Conservation (phyloP, 2,113 vertebrate species). For the Aythya baeri region DNA sequence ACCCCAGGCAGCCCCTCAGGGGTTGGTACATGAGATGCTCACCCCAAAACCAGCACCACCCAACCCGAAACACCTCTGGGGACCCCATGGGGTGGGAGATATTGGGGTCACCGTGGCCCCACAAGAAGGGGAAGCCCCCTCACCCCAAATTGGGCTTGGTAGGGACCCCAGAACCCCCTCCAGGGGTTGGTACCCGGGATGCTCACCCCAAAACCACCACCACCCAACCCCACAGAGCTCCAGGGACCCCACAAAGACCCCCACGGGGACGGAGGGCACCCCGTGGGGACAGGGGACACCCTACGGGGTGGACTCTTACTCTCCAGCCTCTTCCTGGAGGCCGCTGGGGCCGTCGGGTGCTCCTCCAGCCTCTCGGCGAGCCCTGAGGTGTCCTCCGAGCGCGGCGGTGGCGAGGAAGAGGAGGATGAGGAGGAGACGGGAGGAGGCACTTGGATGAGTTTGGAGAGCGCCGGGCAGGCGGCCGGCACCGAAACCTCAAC, state of each 20-base stretch:
- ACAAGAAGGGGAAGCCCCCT: background rate
- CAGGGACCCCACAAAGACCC: background rate
- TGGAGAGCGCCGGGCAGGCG: background rate
- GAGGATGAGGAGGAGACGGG: background rate
- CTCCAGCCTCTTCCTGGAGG: background rate
- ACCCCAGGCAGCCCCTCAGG: too few relatives aligned
- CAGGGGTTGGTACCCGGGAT: too few relatives aligned
- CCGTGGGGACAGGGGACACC: too few relatives aligned
- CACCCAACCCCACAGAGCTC: background rate
- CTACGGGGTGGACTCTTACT: background rate
- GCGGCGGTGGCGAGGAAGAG: too few relatives aligned
- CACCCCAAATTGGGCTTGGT: background rate
- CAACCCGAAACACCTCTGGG: too few relatives aligned
- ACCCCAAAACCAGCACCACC: too few relatives aligned
- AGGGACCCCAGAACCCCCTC: too few relatives aligned
- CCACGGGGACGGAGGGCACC: background rate
- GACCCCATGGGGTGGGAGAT: background rate
- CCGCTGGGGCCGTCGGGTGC: background rate
- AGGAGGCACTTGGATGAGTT: constrained; percentile 30
- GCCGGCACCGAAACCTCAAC: background rate
- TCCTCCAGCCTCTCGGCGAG: background rate
- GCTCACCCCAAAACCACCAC: too few relatives aligned
- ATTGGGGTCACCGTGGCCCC: background rate
- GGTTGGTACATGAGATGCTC: too few relatives aligned
- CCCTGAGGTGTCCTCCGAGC: background rate